These are phyloP conservation scores for Perdita meconis DNA, from an alignment of 2,888 invertebrate genomes.

Conservation along the genomic window DNA sequence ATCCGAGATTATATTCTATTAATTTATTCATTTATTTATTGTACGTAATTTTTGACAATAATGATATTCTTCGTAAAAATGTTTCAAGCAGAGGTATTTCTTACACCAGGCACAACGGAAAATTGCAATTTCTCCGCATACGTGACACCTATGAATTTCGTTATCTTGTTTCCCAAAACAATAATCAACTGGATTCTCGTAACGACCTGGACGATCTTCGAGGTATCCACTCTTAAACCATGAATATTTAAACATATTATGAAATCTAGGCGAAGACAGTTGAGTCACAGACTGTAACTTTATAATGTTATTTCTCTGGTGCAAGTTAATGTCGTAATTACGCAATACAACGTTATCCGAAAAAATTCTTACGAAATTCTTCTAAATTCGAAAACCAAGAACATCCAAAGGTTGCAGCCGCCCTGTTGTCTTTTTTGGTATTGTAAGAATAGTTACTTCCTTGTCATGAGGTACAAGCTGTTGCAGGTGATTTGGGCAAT, in stretches of 20 bases:
- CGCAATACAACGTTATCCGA: not conserved
- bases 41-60: not conserved
- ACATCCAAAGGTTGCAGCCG: not conserved
- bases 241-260: slow-evolving; percentile 4
- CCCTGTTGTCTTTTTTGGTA: not conserved
- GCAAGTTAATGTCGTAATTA: slow-evolving; percentile 1
- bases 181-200: slow-evolving; percentile 86
- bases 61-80: slow-evolving; percentile 3
- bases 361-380: not conserved
- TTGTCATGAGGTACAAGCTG: not conserved
- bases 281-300: slow-evolving; percentile 1
- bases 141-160: not conserved
- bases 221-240: slow-evolving; percentile 14
- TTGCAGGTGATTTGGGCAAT: not conserved
- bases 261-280: not conserved
- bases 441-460: slow-evolving; percentile 16
- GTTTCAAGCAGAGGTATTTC: not conserved
- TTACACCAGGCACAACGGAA: slow-evolving; percentile 1
- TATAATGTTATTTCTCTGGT: slow-evolving; percentile 1
- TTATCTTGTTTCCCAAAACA: not conserved
- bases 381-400: slow-evolving; percentile 12
- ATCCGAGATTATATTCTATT: no score
- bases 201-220: slow-evolving; percentile 85
- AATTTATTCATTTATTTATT: not conserved
- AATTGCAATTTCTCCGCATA: not conserved